Base-by-base conservation (phyloP, 2,113 vertebrate genomes). In the Typhlomys cinereus region DNA sequence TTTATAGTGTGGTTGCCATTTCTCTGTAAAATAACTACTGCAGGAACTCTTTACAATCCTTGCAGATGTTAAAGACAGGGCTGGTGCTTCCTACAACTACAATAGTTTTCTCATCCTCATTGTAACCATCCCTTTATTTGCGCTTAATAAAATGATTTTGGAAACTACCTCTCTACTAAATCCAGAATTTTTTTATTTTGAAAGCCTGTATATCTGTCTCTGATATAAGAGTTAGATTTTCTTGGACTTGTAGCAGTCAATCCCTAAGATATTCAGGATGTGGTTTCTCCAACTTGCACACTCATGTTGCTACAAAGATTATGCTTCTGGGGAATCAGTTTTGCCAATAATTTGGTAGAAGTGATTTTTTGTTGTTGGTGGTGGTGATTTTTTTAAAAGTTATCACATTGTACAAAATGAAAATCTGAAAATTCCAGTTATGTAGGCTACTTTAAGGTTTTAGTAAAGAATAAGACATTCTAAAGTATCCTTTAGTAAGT, bases 381-480 rank as follows among this genome's bases (percentile, higher is more conserved):
- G n/a, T n/a, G n/a, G n/a, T n/a, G 34, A n/a, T 15, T 4, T 39
- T 15, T 69, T 90, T 91, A 27, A 80, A 84, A 89, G 5, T 59
- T 59, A 52, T 71, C 14, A 34, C 1, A 50, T 89, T 89, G 93
- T 89, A 93, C 25, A 79, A 69, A 86, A 79, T 34, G 41, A 91
- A 84, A 78, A 89, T 70, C 31, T 83, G 29, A 4, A 46, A 70
- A 85, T 91, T 9, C 67, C n/a, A 83, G 27, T 57, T 74, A 50
- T 21, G 1, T 74, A 81, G 2, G 5, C 1, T 10, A 57, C 23
- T 74, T 23, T 75, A 85, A 52, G 52, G 18, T 91, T 83, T 89
- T 71, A 88, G 13, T 71, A 71, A 88, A 78, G 8, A 75, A n/a
- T 41, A 46, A 87, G 78, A 27, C 27, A n/a, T n/a, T 71, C 10